Evolutionary conservation across 2,888 invertebrate genomes (phyloP).

Genomic region (Ashinkailepas kermadecensis): DNA sequence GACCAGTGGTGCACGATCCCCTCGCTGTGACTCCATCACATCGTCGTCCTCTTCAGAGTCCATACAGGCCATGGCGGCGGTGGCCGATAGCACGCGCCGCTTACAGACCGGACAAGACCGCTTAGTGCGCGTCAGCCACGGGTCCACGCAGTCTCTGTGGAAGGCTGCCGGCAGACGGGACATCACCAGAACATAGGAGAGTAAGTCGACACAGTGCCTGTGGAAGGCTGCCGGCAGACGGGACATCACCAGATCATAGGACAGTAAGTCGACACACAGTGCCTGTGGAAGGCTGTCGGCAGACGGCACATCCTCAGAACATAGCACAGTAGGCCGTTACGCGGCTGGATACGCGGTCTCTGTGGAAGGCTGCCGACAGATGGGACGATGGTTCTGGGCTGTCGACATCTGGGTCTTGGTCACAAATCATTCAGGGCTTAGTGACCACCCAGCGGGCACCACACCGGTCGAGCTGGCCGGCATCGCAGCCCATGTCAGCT

Average conservation of each 20-base stretch:
- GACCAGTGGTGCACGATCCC: not conserved
- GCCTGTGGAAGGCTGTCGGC: too few relatives aligned
- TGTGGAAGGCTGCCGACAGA: too few relatives aligned
- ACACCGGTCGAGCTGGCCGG: not conserved
- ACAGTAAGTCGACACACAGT: too few relatives aligned
- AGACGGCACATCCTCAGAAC: too few relatives aligned
- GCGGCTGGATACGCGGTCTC: too few relatives aligned
- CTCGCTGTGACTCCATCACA: not conserved
- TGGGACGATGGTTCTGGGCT: too few relatives aligned
- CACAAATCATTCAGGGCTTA: too few relatives aligned
- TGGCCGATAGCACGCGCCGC: slow-evolving; percentile 29
- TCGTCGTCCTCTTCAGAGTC: not conserved
- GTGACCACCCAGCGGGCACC: not conserved
- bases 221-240: slow-evolving; percentile 69
- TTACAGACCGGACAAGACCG: slow-evolving; percentile 45
- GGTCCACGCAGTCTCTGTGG: slow-evolving; percentile 94
- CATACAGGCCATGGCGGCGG: not conserved
- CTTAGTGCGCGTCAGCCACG: slow-evolving; percentile 93
- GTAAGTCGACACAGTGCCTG: slow-evolving; percentile 61
- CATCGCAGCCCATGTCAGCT: not conserved
- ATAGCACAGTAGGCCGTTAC: too few relatives aligned
- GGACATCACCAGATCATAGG: not conserved
- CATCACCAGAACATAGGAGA: too few relatives aligned
- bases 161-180: slow-evolving; percentile 58
- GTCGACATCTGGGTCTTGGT: too few relatives aligned